phyloP scores from a whole-genome alignment of 2,113 vertebrate genomes.

The Carassius carassius region DNA sequence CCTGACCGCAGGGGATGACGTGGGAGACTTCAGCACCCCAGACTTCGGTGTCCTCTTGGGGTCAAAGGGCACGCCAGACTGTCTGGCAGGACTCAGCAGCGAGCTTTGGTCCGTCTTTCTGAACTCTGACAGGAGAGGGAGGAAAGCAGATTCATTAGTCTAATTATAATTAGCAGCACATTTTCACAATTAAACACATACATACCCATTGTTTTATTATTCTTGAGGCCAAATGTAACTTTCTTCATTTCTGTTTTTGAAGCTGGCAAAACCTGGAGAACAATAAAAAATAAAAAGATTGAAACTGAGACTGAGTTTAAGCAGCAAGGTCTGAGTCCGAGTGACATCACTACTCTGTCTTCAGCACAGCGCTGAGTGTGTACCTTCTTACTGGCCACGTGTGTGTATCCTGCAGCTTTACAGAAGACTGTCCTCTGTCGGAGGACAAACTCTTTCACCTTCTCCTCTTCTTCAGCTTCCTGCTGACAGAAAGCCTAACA shows the following conservation, averaged over 20 bases:
- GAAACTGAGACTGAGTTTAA: neutral
- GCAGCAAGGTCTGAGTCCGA: too few relatives aligned
- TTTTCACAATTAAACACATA: neutral
- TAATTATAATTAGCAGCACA: neutral
- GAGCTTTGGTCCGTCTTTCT: conserved; percentile 89
- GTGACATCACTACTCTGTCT: too few relatives aligned
- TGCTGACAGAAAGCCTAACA: neutral
- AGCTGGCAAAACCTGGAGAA: conserved; percentile 6
- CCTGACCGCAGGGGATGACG: neutral
- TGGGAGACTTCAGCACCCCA: conserved; percentile 84
- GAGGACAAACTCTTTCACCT: conserved; percentile 75
- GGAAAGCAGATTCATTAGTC: neutral
- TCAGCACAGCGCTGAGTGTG: too few relatives aligned
- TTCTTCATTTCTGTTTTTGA: conserved; percentile 74
- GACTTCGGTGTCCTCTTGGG: conserved; percentile 85
- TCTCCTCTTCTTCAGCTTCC: conserved; percentile 49
- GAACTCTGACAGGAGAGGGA: conserved; percentile 80
- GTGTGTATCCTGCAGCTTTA: conserved; percentile 59
- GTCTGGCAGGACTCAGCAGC: conserved; percentile 85
- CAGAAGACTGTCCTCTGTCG: conserved; percentile 73
- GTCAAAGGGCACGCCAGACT: conserved; percentile 89
- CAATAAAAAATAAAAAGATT: neutral
- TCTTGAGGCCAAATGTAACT: conserved; percentile 83
- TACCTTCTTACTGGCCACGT: neutral
- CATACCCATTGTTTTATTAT: conserved; percentile 82